A percentile compares a stretch with the other conserved stretches of the same genome.
These are phyloP conservation scores for Leptinotarsa peninsularis DNA, from an alignment of 2,888 invertebrate genomes.

Conservation along the genomic window DNA sequence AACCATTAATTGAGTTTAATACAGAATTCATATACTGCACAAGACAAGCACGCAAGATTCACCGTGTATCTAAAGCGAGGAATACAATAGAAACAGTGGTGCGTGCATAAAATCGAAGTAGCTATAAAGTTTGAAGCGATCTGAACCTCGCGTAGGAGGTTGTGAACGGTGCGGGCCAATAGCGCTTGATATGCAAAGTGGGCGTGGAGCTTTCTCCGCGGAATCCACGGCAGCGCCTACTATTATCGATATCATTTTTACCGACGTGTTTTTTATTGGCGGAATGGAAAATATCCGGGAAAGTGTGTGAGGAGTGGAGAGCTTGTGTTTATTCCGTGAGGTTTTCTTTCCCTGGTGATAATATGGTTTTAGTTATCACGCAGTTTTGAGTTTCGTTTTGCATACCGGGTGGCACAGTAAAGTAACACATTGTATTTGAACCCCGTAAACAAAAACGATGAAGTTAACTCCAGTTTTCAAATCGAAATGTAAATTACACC, in stretches of 20 bases:
- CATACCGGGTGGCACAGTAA: no score
- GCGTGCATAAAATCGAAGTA: constrained; percentile 37
- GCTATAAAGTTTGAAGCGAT: constrained; percentile 42
- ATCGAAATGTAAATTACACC: no score
- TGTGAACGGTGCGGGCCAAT: constrained; percentile 56
- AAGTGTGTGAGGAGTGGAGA: constrained; percentile 18
- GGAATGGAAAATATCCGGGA: constrained; percentile 36
- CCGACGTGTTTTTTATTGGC: constrained; percentile 51
- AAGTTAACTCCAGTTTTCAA: no score
- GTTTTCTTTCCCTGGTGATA: background rate
- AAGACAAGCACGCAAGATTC: no score
- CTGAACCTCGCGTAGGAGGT: constrained; percentile 56
- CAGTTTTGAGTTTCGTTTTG: background rate
- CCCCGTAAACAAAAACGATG: no score
- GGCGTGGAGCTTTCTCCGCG: constrained; percentile 61
- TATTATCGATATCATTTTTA: constrained; percentile 55
- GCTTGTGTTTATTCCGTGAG: background rate
- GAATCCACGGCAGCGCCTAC: constrained; percentile 51
- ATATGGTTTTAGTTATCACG: background rate
- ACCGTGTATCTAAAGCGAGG: no score
- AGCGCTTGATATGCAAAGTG: constrained; percentile 63
- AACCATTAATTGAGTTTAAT: no score
- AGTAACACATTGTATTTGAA: no score
- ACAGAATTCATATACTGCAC: no score
- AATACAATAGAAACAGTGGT: no score